Base-by-base conservation (phyloP, 2,888 invertebrate genomes). In the Euproctis similis region DNA sequence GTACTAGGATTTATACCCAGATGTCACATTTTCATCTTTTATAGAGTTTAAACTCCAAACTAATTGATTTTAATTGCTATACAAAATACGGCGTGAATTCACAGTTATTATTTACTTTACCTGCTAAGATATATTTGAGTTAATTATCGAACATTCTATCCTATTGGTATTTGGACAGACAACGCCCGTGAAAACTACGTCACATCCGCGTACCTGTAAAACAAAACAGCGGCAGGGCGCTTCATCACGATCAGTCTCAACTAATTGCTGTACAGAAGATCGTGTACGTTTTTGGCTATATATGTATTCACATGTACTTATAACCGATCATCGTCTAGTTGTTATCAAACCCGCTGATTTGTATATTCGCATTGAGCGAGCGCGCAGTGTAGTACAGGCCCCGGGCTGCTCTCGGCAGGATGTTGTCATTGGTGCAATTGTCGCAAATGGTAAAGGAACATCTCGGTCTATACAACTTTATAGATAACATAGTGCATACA, bases 341-440 rank as follows among this genome's bases (percentile, higher is more conserved):
- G 68, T 81, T 81, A 80, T 80, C 80, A 75, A 64, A 73, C 62
- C 57, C 60, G 60, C 54, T 64, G 66, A 68, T 71, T 76, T 69
- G 66, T 70, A 59, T 63, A 71, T 68, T 76, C 70, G 66, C 62
- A 59, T 66, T 59, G 64, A 63, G 66, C 14, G 14, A 4, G n/a
- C 59, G 63, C 68, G 60, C 72, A 76, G 80, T 76, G 70, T 72
- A 76, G 73, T 75, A 67, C 67, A 61, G 67, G 61, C 73, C 63
- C 48, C 63, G 66, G 59, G 36, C 61, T 69, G 60, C 66, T 47
- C 65, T 61, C 64, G 76, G 66, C 76, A 81, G 81, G 78, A 85
- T 85, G 85, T 80, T 78, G 62, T 68, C 80, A 61, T 70, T 75
- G 70, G 76, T 78, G 56, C 80, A 80, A 76, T 78, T 85, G 75